These are phyloP conservation scores for Coecobrya sp. DNA, from an alignment of 2,888 invertebrate genomes.

Conservation along the genomic window DNA sequence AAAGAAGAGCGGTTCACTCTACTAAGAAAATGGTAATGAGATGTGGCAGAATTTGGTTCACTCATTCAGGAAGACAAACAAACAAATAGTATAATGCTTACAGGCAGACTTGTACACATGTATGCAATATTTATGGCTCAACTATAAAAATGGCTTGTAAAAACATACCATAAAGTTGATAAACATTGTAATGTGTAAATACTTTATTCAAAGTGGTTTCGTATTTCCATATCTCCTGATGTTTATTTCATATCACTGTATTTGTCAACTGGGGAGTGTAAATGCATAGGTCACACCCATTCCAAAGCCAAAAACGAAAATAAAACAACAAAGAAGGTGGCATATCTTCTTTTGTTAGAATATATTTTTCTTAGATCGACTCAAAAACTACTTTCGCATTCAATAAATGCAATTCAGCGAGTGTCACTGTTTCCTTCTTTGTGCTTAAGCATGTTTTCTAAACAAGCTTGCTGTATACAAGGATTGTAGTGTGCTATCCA, in stretches of 20 bases:
- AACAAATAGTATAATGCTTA: conserved; percentile 37
- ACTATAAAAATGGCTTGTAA: conserved; percentile 53
- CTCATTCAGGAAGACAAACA: conserved; percentile 55
- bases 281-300: conserved; percentile 53
- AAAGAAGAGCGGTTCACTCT: conserved; percentile 16
- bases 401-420: neutral
- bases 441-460: neutral
- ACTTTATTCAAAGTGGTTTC: conserved; percentile 37
- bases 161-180: conserved; percentile 48
- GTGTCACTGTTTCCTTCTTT: conserved; percentile 11
- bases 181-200: conserved; percentile 28
- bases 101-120: conserved; percentile 27
- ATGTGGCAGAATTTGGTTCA: conserved; percentile 34
- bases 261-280: neutral
- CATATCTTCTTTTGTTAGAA: neutral
- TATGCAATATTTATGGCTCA: conserved; percentile 38
- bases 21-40: conserved; percentile 51
- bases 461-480: neutral
- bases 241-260: neutral
- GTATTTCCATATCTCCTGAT: conserved; percentile 35
- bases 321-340: neutral
- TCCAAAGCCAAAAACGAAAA: conserved; percentile 40
- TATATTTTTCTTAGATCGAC: conserved; percentile 1
- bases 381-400: conserved; percentile 59
- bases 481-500: neutral